Base-by-base conservation (phyloP, 2,113 vertebrate genomes). In the Uria aalge region DNA sequence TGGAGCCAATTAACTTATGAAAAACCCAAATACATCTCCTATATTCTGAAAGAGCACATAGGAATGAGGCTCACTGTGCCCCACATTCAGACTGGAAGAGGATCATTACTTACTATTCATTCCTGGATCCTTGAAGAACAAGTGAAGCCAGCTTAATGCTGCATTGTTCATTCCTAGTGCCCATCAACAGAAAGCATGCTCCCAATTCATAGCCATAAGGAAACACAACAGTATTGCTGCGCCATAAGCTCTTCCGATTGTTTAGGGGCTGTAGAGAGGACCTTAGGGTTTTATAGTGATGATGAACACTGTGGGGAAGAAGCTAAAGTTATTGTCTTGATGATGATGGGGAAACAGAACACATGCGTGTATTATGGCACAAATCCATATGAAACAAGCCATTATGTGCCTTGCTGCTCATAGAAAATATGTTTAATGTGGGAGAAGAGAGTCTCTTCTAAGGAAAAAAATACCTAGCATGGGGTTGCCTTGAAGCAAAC, bases 31-130 rank as follows among this genome's bases (percentile, higher is more conserved):
- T 60, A 78, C 38, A 86, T 81, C 40, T 83, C 50, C 69, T 80
- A 52, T 85, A 88, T 76, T 91, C 89, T 88, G 76, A 91, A 93
- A 85, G 50, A 50, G 57, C 48, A 79, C 79, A 88, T 17, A 77
- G 63, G 87, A 94, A 79, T 52, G 74, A 88, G 74, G 85, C 85
- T 94, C 27, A 41, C 47, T 5, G 12, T 67, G 56, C 80, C 56
- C 30, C 30, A 38, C 71, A 90, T 94, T 93, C 71, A 96, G 78
- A 57, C 78, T 93, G 85, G 85, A 90, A 93, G 72, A 85, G 71
- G 90, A 94, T 79, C 93, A 86, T 95, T 97, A 95, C 92, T 96
- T 88, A 77, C 88, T 96, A 96, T 94, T 93, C 96, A 94, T 96
- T 88, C 85, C 88, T 92, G 82, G 79, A 88, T 93, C 95, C 90